Conservation (phyloP, 2,888 invertebrate genomes). For the Orthonevra nobilis region DNA sequence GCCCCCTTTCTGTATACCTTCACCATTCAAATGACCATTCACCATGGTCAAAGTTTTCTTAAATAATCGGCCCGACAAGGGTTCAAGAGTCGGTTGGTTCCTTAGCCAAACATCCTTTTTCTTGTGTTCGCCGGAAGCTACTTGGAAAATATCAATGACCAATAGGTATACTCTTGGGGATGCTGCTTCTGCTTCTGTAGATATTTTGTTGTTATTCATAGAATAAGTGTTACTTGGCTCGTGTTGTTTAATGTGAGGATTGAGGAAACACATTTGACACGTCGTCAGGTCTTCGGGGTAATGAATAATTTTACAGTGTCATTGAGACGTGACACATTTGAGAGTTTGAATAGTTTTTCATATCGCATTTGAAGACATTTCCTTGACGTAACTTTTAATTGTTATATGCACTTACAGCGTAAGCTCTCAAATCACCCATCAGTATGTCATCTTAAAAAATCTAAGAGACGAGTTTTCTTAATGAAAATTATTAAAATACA, state of each 20-base stretch:
- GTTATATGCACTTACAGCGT: constrained; percentile 55
- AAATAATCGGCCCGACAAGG: constrained; percentile 37
- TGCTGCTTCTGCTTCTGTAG: neutral
- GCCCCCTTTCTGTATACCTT: constrained; percentile 4
- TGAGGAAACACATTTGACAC: constrained; percentile 46
- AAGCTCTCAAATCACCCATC: constrained; percentile 56
- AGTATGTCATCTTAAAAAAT: constrained; percentile 31
- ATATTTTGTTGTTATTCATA: constrained; percentile 1
- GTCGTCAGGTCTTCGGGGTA: constrained; percentile 31
- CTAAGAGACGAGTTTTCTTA: constrained; percentile 35
- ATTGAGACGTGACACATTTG: constrained; percentile 52
- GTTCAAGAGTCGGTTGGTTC: constrained; percentile 24
- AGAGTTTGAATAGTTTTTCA: constrained; percentile 45
- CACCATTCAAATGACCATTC: constrained; percentile 48
- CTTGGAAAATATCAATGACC: constrained; percentile 57
- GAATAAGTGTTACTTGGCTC: constrained; percentile 26
- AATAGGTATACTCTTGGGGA: constrained; percentile 32
- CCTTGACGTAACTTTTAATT: constrained; percentile 15
- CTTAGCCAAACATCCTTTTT: constrained; percentile 19
- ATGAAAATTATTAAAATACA: constrained; percentile 42
- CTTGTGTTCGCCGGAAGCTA: constrained; percentile 17
- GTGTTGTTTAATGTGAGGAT: constrained; percentile 33
- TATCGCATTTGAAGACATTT: constrained; percentile 4
- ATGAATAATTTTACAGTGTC: constrained; percentile 50
- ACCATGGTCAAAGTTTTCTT: constrained; percentile 45